Percentiles rank a stretch among this genome's conserved stretches.
Conservation (phyloP, 2,113 vertebrate genomes). For the Larimichthys polyactis region DNA sequence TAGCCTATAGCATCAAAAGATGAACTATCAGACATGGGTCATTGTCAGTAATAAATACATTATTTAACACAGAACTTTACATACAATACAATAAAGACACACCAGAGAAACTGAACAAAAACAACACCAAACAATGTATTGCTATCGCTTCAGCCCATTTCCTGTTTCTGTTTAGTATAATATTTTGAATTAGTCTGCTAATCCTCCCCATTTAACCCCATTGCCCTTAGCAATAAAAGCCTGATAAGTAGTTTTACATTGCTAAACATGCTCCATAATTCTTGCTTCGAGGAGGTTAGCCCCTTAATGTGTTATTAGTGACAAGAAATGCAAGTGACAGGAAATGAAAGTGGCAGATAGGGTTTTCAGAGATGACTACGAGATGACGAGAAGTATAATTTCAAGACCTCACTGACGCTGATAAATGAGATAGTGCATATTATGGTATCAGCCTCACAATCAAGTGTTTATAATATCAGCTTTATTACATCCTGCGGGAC, state of each 20-base stretch:
- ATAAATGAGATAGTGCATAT: constrained; percentile 51
- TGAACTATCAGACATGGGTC: neutral
- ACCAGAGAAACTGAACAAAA: constrained; percentile 11
- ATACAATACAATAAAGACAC: neutral
- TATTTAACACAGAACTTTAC: neutral
- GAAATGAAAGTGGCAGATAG: constrained; percentile 50
- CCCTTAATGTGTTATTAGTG: constrained; percentile 56
- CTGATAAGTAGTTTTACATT: constrained; percentile 65
- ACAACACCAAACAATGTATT: neutral
- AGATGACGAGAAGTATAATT: constrained; percentile 61
- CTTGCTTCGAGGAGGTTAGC: constrained; percentile 46
- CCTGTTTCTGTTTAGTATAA: constrained; percentile 35
- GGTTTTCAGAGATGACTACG: constrained; percentile 35
- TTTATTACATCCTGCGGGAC: constrained; percentile 73
- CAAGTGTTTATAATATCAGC: constrained; percentile 75
- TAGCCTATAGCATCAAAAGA: neutral
- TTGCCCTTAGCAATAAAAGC: constrained; percentile 52
- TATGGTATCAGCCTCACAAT: constrained; percentile 71
- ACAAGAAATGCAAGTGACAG: constrained; percentile 59
- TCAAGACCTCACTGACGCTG: constrained; percentile 61
- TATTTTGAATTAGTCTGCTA: constrained; percentile 60
- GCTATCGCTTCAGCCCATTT: constrained; percentile 3
- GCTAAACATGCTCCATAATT: constrained; percentile 51
- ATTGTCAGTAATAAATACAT: neutral
- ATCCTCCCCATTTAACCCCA: constrained; percentile 64